Percentiles rank a stretch among this genome's conserved stretches.
Conservation (phyloP, 35 echinoderm and acorn worm species). For the Apostichopus californicus region DNA sequence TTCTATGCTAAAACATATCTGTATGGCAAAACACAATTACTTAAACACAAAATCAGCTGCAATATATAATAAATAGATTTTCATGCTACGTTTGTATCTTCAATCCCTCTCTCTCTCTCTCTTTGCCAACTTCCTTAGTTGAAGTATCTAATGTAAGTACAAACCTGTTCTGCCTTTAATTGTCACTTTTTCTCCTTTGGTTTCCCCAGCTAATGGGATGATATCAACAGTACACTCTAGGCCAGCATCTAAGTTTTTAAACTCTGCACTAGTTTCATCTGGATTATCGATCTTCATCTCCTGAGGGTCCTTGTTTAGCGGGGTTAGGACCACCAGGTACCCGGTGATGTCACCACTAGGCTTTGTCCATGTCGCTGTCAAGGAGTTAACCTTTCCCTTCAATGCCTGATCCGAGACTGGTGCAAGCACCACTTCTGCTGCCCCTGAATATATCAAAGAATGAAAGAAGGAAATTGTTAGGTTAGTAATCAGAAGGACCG, state of each 20-base stretch:
- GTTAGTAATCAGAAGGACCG: no score
- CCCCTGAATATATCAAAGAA: conserved; percentile 6
- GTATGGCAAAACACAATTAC: no score
- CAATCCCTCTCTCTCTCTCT: no score
- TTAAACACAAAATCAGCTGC: no score
- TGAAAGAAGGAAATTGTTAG: background rate
- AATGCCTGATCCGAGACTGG: conserved; percentile 49
- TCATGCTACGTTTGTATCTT: no score
- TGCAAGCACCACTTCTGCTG: conserved; percentile 7
- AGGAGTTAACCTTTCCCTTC: conserved; percentile 40
- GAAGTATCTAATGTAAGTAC: background rate
- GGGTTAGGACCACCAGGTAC: conserved; percentile 65
- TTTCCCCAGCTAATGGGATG: conserved; percentile 60
- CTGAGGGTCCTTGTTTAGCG: conserved; percentile 68
- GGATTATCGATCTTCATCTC: conserved; percentile 66
- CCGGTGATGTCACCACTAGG: conserved; percentile 79
- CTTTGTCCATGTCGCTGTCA: conserved; percentile 73
- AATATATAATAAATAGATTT: no score
- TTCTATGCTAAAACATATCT: no score
- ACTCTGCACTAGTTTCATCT: conserved; percentile 64
- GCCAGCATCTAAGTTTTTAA: conserved; percentile 64
- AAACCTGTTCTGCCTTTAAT: conserved; percentile 80
- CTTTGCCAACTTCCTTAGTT: no score
- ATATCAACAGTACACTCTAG: conserved; percentile 78
- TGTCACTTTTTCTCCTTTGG: conserved; percentile 74